Base-by-base conservation (phyloP, 2,888 invertebrate species). In the Lasius platythorax region DNA sequence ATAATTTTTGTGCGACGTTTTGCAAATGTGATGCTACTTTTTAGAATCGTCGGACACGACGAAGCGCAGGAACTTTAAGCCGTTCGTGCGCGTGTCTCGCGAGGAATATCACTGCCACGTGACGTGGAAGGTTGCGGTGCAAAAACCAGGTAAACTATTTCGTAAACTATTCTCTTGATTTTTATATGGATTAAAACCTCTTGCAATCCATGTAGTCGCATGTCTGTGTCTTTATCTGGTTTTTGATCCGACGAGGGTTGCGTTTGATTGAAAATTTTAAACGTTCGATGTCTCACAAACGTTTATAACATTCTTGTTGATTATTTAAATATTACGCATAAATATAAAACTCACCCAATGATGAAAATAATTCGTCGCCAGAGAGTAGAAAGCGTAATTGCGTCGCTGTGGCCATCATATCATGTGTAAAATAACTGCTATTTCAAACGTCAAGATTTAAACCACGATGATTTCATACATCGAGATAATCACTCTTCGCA, bases 131-230 rank as follows among this genome's bases (percentile, higher is more conserved):
- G 63, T 75, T 85, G 67, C 74, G 86, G 83, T 79, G 63, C 87
- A 90, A 90, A 90, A 90, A 88, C 89, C 90, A 88, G 88, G 88
- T 88, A 90, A 90, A 85, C 53, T 46, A 28, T 40, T 70, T 72
- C n/a, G 46, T 66, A 84, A 56, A 68, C 9, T 30, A 66, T 40
- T 64, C 30, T 30, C 23, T 56, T 23, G 43, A 37, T 46, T 37
- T 53, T 53, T 23, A 58, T 12, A n/a, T 37, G 15, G n/a, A 61
- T 83, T 11, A 8, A 63, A 46, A 68, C n/a, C 6, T 40, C 1
- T 40, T 30, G 3, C 28, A 23, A 50, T 76, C 18, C n/a, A 18
- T 33, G 43, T n/a, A 33, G 37, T 58, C 33, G 18, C 50, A 73
- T 64, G 56, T 53, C n/a, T 53, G 30, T 46, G 70, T 53, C 53